Conservation (phyloP, 2,888 invertebrate species). For the Drosophila lacicola region DNA sequence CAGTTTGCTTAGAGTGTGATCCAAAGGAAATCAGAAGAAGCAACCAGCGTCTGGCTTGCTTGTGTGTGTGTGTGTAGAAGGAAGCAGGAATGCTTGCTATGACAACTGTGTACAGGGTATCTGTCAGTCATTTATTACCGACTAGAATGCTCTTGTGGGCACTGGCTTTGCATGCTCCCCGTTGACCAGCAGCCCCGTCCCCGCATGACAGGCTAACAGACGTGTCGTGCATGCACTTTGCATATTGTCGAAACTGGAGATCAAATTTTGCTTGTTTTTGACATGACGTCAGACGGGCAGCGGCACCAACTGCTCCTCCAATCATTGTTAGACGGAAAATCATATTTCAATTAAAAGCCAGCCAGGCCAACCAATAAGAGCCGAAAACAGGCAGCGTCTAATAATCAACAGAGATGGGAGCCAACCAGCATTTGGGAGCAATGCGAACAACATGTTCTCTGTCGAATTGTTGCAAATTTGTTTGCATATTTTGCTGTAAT, state of each 20-base stretch:
- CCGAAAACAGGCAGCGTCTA: conserved; percentile 35
- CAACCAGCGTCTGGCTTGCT: no score
- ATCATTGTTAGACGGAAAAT: conserved; percentile 60
- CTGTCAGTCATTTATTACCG: no score
- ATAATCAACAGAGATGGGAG: conserved; percentile 56
- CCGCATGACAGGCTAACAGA: conserved; percentile 20
- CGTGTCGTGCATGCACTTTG: conserved; percentile 67
- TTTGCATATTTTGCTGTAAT: conserved; percentile 63
- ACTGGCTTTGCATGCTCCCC: no score
- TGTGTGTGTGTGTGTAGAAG: no score
- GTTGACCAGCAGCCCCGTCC: no score
- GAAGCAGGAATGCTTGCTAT: no score
- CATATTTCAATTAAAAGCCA: conserved; percentile 74
- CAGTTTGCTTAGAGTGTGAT: no score
- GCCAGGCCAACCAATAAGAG: conserved; percentile 1
- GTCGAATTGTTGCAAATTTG: conserved; percentile 49
- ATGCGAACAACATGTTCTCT: conserved; percentile 14
- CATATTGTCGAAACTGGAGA: conserved; percentile 55
- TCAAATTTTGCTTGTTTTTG: conserved; percentile 44
- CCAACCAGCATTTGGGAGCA: conserved; percentile 8
- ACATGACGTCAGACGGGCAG: conserved; percentile 6
- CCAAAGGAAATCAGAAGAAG: no score
- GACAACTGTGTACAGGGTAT: no score
- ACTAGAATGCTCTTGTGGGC: no score
- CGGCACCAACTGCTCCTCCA: conserved; percentile 42